Base-by-base conservation (phyloP, 2,797 vertebrate genomes). In the Notoglanidium macrostoma region DNA sequence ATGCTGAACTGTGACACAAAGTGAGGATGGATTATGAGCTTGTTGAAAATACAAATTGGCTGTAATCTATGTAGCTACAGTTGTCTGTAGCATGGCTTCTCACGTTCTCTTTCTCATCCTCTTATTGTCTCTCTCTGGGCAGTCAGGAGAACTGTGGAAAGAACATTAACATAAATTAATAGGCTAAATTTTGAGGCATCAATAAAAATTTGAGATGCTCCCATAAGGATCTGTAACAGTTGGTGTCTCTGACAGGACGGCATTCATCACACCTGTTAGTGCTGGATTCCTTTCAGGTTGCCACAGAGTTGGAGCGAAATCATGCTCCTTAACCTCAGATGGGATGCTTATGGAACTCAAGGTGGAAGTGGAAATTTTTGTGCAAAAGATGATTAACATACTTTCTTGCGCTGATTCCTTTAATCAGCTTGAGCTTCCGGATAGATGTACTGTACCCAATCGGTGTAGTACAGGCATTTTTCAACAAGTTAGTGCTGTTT, bases 191-290 rank as follows among this genome's bases (percentile, higher is more conserved):
- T 87, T 86, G 90, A 87, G 86, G 86, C 89, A 91, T 93, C 90
- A 87, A 86, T 93, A 94, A 88, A 92, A 93, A 63, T 88, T 88
- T 44, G n/a, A 79, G 90, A 68, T n/a, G 29, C 46, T 91, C 87
- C 74, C 90, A 79, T 77, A 88, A 90, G 87, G 17, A 84, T 77
- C 84, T 89, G 87, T 89, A 95, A 93, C 95, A 95, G 94, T 94
- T 94, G 94, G 93, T 88, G 89, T 88, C 82, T 54, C 85, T 91
- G 93, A 94, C 94, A 94, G 91, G 87, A 87, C 35, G 84, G 86
- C 93, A 94, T 95, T 93, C 91, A 93, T 95, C 94, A 95, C 92
- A 83, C 85, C 90, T 92, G 90, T 91, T 91, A 92, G 91, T 79
- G 89, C 44, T 85, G 89, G 84, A 86, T 89, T 88, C 86, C 87